A percentile compares a stretch with the other conserved stretches of the same genome.
Conservation (phyloP, 2,797 vertebrate genomes). For the Adrianichthys oophorus region DNA sequence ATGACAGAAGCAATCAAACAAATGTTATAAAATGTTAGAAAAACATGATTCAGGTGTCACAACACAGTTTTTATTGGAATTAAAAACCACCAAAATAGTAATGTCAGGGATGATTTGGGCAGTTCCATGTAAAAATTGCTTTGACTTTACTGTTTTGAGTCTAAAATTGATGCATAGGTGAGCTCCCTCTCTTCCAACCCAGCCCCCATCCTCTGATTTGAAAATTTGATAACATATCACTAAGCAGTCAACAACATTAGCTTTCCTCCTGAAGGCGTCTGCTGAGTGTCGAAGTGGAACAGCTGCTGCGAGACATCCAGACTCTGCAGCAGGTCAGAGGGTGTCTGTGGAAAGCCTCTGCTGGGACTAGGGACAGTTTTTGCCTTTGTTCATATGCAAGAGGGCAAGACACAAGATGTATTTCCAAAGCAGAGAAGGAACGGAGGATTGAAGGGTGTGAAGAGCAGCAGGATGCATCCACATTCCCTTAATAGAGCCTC, state of each 20-base stretch:
- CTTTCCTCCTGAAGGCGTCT: conserved; percentile 74
- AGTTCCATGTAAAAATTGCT: no score
- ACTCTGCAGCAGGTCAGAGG: conserved; percentile 59
- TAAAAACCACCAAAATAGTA: not conserved
- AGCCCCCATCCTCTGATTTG: not conserved
- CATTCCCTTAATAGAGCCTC: conserved; percentile 33
- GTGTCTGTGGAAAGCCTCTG: conserved; percentile 52
- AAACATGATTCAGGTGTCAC: not conserved
- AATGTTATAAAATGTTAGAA: conserved; percentile 3
- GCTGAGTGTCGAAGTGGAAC: conserved; percentile 67
- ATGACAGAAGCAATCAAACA: no score
- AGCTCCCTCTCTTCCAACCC: conserved; percentile 12
- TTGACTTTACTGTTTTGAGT: no score
- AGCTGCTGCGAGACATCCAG: conserved; percentile 67
- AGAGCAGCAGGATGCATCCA: conserved; percentile 30
- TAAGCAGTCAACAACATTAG: conserved; percentile 70
- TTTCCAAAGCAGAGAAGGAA: conserved; percentile 1
- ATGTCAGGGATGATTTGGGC: no score
- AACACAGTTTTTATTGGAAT: not conserved
- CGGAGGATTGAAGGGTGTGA: conserved; percentile 9
- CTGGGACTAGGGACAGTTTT: conserved; percentile 40
- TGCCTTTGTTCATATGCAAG: conserved; percentile 15
- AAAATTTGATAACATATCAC: conserved; percentile 1
- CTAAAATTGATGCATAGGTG: not conserved
- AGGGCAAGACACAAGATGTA: conserved; percentile 7